Conservation (phyloP, 2,888 invertebrate genomes). For the Andrena trimmerana region DNA sequence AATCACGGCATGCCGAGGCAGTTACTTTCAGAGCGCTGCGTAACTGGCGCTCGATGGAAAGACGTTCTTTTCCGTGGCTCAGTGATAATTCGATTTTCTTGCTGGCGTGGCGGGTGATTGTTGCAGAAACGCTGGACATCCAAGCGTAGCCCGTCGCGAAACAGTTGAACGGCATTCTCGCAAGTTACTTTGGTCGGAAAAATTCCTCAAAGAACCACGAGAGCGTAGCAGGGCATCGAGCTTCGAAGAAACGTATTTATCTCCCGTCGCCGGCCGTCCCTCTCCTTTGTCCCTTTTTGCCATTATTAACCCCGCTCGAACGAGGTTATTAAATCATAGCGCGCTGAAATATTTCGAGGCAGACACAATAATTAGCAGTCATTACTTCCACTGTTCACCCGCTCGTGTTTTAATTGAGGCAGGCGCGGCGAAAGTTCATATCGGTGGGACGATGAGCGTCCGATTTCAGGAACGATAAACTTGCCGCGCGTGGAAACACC, state of each 20-base stretch:
- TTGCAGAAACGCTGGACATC: not conserved
- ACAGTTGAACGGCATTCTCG: slow-evolving; percentile 35
- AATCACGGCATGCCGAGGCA: not conserved
- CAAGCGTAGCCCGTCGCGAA: slow-evolving; percentile 10
- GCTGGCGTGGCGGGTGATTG: slow-evolving; percentile 10
- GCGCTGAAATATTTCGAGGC: slow-evolving; percentile 22
- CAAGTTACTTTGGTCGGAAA: slow-evolving; percentile 8
- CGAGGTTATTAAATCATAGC: slow-evolving; percentile 30
- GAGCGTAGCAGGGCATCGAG: not conserved
- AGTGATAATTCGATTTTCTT: slow-evolving; percentile 51
- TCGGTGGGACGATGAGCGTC: not conserved
- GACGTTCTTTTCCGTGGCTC: not conserved
- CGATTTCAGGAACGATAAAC: slow-evolving; percentile 32
- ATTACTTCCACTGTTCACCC: slow-evolving; percentile 23
- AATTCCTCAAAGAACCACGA: slow-evolving; percentile 28
- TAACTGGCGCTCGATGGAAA: not conserved
- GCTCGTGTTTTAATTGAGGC: slow-evolving; percentile 36
- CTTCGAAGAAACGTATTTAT: slow-evolving; percentile 23
- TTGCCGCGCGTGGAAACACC: slow-evolving; percentile 13
- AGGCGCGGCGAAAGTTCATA: slow-evolving; percentile 13
- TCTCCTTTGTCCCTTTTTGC: not conserved
- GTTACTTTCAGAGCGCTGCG: not conserved
- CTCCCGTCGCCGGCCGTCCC: not conserved
- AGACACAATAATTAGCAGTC: slow-evolving; percentile 34
- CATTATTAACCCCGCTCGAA: slow-evolving; percentile 18